These are phyloP conservation scores for Cheilosia urbana DNA, from an alignment of 2,888 invertebrate species.

Conservation along the genomic window DNA sequence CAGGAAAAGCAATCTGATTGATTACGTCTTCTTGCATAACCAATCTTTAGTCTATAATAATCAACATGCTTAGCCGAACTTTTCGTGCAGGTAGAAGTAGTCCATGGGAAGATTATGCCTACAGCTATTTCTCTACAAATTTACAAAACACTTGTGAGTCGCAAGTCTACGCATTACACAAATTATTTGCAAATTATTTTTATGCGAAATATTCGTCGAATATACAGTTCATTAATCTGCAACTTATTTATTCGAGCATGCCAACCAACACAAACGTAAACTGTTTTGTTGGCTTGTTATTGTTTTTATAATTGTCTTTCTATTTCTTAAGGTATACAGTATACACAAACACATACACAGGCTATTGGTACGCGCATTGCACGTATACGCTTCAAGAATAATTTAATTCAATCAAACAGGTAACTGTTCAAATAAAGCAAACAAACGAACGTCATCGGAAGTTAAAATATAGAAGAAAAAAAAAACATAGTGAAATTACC, in stretches of 20 bases:
- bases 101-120: not conserved
- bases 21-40: no score
- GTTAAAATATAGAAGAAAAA: constrained; percentile 5
- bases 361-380: constrained; percentile 26
- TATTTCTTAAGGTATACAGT: constrained; percentile 36
- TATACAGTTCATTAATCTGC: constrained; percentile 69
- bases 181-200: constrained; percentile 22
- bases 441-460: constrained; percentile 48
- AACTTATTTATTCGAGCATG: constrained; percentile 67
- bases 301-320: constrained; percentile 26
- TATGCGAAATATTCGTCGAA: constrained; percentile 30
- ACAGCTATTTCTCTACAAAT: constrained; percentile 7
- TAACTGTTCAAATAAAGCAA: constrained; percentile 53
- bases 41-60: no score
- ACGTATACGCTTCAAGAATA: constrained; percentile 55
- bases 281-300: constrained; percentile 12
- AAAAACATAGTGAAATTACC: constrained; percentile 85
- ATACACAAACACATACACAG: not conserved
- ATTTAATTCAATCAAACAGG: constrained; percentile 57
- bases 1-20: no score
- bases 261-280: constrained; percentile 30
- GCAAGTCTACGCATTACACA: constrained; percentile 43
- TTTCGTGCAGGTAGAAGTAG: no score
- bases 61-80: no score
- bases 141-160: constrained; percentile 5